Conservation (phyloP, 2,888 invertebrate genomes). For the Sesia apiformis region DNA sequence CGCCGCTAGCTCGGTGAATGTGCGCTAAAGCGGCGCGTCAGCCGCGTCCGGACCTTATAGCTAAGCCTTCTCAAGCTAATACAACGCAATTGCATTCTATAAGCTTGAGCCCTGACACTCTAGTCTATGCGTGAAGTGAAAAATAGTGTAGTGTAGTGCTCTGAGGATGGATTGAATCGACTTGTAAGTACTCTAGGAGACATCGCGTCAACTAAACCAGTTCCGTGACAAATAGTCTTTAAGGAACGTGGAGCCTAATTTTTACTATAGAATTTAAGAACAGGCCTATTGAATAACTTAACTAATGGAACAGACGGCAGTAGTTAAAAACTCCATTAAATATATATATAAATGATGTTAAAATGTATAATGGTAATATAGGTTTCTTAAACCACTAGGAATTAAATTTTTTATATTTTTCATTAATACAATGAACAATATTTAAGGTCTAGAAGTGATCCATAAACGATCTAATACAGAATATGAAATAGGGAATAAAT, state of each 20-base stretch:
- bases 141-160: conserved; percentile 18
- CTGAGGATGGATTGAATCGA: background rate
- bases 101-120: conserved; percentile 58
- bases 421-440: conserved; percentile 65
- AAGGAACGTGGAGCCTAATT: conserved; percentile 59
- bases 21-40: conserved; percentile 60
- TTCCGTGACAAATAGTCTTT: conserved; percentile 27
- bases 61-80: conserved; percentile 59
- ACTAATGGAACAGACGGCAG: conserved; percentile 29
- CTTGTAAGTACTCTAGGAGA: conserved; percentile 26
- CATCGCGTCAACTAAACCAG: conserved; percentile 1
- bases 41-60: conserved; percentile 56
- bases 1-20: conserved; percentile 72
- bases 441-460: conserved; percentile 51
- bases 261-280: conserved; percentile 50
- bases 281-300: conserved; percentile 64
- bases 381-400: conserved; percentile 70
- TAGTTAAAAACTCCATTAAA: conserved; percentile 44
- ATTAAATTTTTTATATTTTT: conserved; percentile 69
- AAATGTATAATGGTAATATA: conserved; percentile 64
- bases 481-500: conserved; percentile 39
- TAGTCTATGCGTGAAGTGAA: conserved; percentile 58
- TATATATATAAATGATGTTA: conserved; percentile 61
- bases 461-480: conserved; percentile 32
- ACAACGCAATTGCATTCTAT: conserved; percentile 51